Base-by-base conservation (phyloP, 2,888 invertebrate genomes). In the Noctua janthe region DNA sequence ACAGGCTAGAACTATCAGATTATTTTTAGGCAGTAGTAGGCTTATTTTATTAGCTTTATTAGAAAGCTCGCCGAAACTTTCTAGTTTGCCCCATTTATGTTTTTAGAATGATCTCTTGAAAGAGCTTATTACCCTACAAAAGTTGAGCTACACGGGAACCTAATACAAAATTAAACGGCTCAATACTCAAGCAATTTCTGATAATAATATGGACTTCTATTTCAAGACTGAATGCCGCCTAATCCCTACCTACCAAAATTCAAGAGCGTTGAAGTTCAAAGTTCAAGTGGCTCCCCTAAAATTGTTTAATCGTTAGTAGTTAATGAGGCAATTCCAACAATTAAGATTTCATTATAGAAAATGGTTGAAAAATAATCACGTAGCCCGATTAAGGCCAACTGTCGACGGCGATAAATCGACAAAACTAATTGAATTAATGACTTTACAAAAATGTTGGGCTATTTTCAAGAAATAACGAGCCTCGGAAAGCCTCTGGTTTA, bases 351-450 rank as follows among this genome's bases (percentile, higher is more conserved):
- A 81, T 87, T 86, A 67, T 76, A 87, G 87, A 87, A 81, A 87
- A 86, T 84, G 49, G 72, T 84, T 84, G 73, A 86, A 87, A 85
- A 86, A 86, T 86, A 87, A 87, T 87, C 86, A 87, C 85, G 85
- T 87, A 81, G 86, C 85, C 64, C 87, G 86, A 86, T 86, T 87
- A 87, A 67, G 87, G 85, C 75, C 87, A 87, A 84, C 87, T 86
- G 86, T 84, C 43, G 87, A 59, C 81, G 23, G 71, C 86, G 73
- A 87, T 87, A 87, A 86, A 87, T 86, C 80, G 78, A 76, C 87
- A 69, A 76, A 87, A 86, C 85, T 84, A 87, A 87, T 86, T 87
- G 77, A 81, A 87, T 84, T 84, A 86, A 87, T 86, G 81, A 87
- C 85, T 78, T 78, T 74, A 85, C 78, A 78, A 87, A 81, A 85